Evolutionary conservation across 2,113 vertebrate genomes (phyloP).

Genomic region (Chaenogobius annularis): DNA sequence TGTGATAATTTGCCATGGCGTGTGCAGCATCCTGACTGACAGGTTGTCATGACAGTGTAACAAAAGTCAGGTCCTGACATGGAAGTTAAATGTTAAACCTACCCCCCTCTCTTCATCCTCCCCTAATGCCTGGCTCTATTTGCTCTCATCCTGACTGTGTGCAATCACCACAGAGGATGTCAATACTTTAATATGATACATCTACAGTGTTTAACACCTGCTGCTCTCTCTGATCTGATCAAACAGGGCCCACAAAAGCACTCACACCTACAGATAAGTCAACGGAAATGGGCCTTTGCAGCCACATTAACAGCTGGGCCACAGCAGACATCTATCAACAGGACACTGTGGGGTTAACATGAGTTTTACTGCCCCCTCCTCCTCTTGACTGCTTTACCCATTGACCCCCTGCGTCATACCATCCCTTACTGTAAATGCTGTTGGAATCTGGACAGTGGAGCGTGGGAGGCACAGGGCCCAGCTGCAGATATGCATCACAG

Average conservation of each 20-base stretch:
- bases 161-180: conserved; percentile 47
- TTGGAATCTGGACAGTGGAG: conserved; percentile 50
- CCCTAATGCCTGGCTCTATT: too few species aligned
- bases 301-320: conserved; percentile 33
- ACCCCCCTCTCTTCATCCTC: too few species aligned
- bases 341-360: conserved; percentile 5
- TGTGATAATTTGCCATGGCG: conserved; percentile 30
- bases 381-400: conserved; percentile 29
- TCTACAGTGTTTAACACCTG: conserved; percentile 54
- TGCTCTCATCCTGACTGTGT: not conserved
- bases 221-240: conserved; percentile 47
- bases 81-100: conserved; percentile 45
- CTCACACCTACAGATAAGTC: conserved; percentile 49
- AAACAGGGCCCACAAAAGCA: conserved; percentile 47
- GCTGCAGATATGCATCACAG: conserved; percentile 2
- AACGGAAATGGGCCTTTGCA: conserved; percentile 32
- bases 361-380: conserved; percentile 12
- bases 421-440: conserved; percentile 62
- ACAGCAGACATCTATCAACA: conserved; percentile 8
- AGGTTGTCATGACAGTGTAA: conserved; percentile 56
- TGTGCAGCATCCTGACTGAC: conserved; percentile 50
- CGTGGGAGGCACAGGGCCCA: conserved; percentile 40
- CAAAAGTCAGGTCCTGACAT: conserved; percentile 30
- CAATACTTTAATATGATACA: conserved; percentile 17
- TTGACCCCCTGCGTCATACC: conserved; percentile 54